Conservation (phyloP, 1,140 invertebrate genomes). For the Drosophila fuyamai region DNA sequence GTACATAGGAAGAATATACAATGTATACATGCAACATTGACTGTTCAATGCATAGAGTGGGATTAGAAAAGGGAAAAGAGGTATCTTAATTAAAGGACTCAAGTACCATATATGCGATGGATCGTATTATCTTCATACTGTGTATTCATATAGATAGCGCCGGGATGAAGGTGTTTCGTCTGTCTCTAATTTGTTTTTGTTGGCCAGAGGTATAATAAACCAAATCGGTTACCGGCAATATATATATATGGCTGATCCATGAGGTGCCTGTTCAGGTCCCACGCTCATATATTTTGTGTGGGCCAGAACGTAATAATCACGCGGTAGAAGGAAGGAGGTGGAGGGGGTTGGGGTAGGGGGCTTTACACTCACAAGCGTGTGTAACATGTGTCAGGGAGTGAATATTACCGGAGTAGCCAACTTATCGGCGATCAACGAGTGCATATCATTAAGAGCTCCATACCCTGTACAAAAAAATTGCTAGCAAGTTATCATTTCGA, state of each 20-base stretch:
- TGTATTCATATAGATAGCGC: neutral
- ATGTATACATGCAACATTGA: neutral
- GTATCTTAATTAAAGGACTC: neutral
- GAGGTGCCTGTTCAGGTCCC: constrained; percentile 24
- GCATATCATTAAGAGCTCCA: constrained; percentile 32
- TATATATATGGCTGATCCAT: constrained; percentile 10
- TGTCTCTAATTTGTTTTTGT: neutral
- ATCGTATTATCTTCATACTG: neutral
- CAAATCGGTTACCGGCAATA: constrained; percentile 6
- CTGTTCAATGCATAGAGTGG: neutral
- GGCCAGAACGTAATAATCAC: constrained; percentile 12
- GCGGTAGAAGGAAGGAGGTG: neutral
- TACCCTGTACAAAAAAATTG: neutral
- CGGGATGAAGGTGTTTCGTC: neutral
- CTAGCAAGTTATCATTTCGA: no score
- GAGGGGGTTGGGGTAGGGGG: neutral
- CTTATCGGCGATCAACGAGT: constrained; percentile 16
- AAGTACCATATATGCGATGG: neutral
- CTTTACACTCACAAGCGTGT: constrained; percentile 4
- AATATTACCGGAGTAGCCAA: constrained; percentile 20
- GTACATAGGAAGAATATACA: no score
- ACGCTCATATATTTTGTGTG: constrained; percentile 34
- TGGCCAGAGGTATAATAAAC: constrained; percentile 18
- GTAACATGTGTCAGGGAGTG: constrained; percentile 16
- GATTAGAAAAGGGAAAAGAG: neutral